Evolutionary conservation across 2,113 vertebrate genomes (phyloP).

Genomic region (Telmatochromis brichardi): DNA sequence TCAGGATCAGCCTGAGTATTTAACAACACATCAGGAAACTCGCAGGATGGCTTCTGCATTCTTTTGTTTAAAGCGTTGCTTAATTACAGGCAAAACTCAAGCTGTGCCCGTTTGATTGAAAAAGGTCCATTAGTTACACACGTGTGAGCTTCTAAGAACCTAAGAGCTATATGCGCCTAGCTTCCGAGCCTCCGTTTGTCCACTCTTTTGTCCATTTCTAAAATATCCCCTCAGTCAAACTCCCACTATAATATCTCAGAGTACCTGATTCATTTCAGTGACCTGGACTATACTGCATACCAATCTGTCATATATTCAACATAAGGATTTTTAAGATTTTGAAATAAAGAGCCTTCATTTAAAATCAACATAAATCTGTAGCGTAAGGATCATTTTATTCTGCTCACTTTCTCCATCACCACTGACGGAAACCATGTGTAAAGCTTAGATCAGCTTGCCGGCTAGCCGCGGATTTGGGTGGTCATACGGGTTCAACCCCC

Average conservation of each 20-base stretch:
- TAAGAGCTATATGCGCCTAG: neutral
- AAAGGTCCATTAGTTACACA: neutral
- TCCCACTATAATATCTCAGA: neutral
- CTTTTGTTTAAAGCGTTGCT: neutral
- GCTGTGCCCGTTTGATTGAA: neutral
- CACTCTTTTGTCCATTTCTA: neutral
- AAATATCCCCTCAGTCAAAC: neutral
- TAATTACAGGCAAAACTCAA: neutral
- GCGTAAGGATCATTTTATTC: neutral
- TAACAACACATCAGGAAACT: neutral
- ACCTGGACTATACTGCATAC: neutral
- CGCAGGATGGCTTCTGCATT: neutral
- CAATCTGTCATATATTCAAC: neutral
- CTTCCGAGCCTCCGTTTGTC: neutral
- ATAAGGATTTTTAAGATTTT: neutral
- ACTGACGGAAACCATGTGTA: neutral
- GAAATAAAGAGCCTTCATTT: neutral
- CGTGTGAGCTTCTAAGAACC: neutral
- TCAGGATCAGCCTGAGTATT: neutral
- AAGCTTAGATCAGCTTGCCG: conserved; percentile 3
- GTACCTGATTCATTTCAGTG: neutral
- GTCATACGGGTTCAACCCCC: conserved; percentile 10
- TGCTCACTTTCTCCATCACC: neutral
- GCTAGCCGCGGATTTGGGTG: conserved; percentile 9
- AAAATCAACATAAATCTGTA: neutral